Conservation (phyloP, 2,888 invertebrate genomes). For the Agrotis exclamationis region DNA sequence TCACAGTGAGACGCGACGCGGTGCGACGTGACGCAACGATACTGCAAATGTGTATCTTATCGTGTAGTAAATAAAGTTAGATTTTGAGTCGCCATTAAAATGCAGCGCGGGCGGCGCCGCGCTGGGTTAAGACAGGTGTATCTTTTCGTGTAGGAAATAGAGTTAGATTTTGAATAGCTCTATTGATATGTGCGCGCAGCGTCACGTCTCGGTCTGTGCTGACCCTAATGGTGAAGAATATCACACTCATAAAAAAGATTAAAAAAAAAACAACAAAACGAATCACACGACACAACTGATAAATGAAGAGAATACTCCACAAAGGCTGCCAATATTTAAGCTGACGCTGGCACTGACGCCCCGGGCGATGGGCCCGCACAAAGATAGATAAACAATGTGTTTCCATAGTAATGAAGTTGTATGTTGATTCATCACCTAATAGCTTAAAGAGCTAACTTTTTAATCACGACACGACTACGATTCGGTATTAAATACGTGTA, state of each 20-base stretch:
- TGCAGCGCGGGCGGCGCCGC: too few relatives aligned
- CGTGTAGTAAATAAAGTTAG: too few relatives aligned
- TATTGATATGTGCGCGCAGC: too few relatives aligned
- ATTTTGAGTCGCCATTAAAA: too few relatives aligned
- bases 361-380: constrained; percentile 27
- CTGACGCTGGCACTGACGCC: constrained; percentile 3
- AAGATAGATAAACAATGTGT: constrained; percentile 48
- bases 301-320: constrained; percentile 24
- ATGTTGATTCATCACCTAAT: constrained; percentile 59
- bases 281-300: constrained; percentile 1
- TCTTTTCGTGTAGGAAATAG: too few relatives aligned
- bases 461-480: constrained; percentile 17
- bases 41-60: too few relatives aligned
- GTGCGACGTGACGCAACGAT: too few relatives aligned
- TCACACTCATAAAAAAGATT: neutral
- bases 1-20: too few relatives aligned
- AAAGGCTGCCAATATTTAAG: constrained; percentile 35
- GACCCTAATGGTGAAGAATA: neutral
- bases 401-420: constrained; percentile 48
- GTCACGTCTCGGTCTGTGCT: too few relatives aligned
- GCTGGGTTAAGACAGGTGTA: too few relatives aligned
- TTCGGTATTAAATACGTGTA: too few relatives aligned
- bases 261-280: neutral
- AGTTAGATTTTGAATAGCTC: too few relatives aligned
- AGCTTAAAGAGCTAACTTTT: constrained; percentile 34